Base-by-base conservation (phyloP, 1,140 invertebrate genomes). In the Cyclina sinensis region DNA sequence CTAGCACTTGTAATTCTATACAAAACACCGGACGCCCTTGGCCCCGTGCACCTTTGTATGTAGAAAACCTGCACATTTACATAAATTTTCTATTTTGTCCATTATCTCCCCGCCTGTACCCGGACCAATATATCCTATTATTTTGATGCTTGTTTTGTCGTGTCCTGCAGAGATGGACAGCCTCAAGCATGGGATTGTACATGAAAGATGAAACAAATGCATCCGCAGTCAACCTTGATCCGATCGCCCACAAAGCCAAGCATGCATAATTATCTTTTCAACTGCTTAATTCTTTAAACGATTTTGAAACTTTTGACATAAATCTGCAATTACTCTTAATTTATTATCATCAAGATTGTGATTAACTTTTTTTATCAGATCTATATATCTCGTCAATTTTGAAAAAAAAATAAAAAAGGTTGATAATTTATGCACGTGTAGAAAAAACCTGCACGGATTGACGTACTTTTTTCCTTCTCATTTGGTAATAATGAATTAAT, bases 1-100 rank as follows among this genome's bases (percentile, higher is more conserved):
- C 35, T 32, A 35, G 24, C 21, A 48, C 46, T 73, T 73, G 82
- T 70, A 84, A 84, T 74, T 70, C 62, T 37, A 84, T 84, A 70
- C 82, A 37, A 73, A 84, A 84, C 82, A 84, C 82, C 82, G 82
- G 82, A 84, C 82, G 65, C 82, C 82, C 68, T 70, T 70, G 82
- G 62, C 82, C 82, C n/a, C 39, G 9, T 54, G 79, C 59, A 65
- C 68, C 68, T 48, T 78, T 78, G 59, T 84, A 84, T 68, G 39
- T 84, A 84, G 27, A 70, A 37, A 70, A 84, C 82, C 65, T 84
- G 82, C 62, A 84, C 48, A 84, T 84, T 84, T 73, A 70, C 82
- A 84, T 84, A 54, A 48, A 84, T 84, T 70, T 84, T 51, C 62
- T 70, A 84, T 84, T 73, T 21, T 35, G 21, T 12, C 74, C 32